Evolutionary conservation across 2,113 vertebrate genomes (phyloP), one percentile per base, ranked within the genome.

Genomic region (Sturnira hondurensis): DNA sequence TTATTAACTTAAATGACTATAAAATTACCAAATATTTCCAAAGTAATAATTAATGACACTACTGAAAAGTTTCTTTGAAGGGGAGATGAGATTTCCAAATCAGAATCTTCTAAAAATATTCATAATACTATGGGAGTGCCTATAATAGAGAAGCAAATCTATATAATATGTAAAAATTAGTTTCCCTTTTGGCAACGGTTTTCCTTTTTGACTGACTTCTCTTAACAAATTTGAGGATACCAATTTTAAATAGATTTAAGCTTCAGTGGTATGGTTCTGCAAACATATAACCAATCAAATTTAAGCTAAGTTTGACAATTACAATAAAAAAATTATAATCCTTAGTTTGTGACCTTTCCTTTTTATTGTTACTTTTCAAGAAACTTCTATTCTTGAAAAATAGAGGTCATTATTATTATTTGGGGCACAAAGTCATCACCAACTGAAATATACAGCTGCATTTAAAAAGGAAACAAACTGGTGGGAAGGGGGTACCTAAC

Each of bases 371-470:
- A 22, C 77, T 38, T 92, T 74, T 84, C 33, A 89, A 91, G 54
- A 86, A 94, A 82, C 20, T n/a, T 71, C 22, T 96, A 61, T 50
- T 93, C 33, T 91, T 87, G n/a, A n/a, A n/a, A n/a, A n/a, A n/a
- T n/a, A n/a, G n/a, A n/a, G n/a, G n/a, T n/a, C n/a, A 47, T 36
- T 89, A 96, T 73, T 83, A 80, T n/a, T 54, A 63, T 54, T 86
- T 76, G 33, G 22, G 17, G 33, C 13, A 94, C n/a, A 87, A 81
- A 89, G 7, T 93, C 83, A 76, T 82, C 50, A 87, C 36, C 56
- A 78, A 82, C 5, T 68, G n/a, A 94, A 95, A 86, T 83, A 17
- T 28, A 71, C 2, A 77, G 9, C 33, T 96, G 2, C 19, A 50
- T 50, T 88, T 43, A 67, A 82, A 89, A 86, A 68, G 47, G 19